Percentiles rank a stretch among this genome's conserved stretches.
phyloP scores from a whole-genome alignment of 2,113 vertebrate genomes.

The Elanoides forficatus region DNA sequence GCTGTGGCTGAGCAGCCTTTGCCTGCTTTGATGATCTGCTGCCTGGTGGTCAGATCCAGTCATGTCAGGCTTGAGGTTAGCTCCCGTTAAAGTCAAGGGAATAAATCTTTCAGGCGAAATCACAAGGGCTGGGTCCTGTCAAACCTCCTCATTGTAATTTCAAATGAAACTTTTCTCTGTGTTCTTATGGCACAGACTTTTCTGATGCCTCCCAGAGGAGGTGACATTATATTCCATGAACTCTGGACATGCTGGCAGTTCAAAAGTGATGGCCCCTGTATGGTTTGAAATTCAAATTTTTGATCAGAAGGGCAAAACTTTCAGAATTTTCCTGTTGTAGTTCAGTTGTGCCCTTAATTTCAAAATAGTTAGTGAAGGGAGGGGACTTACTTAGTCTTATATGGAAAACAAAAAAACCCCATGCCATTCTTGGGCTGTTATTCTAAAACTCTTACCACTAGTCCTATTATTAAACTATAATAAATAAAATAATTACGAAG shows the following conservation, averaged over 20 bases:
- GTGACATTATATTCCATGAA: neutral
- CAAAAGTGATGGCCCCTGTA: neutral
- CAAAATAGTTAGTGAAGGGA: neutral
- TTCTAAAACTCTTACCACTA: neutral
- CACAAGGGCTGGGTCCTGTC: neutral
- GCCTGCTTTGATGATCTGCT: neutral
- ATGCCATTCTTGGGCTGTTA: neutral
- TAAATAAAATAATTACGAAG: neutral
- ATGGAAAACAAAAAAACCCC: neutral
- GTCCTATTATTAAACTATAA: neutral
- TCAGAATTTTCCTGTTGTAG: neutral
- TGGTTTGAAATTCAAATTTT: neutral
- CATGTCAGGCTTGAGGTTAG: neutral
- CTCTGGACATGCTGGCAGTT: neutral
- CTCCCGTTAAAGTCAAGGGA: neutral
- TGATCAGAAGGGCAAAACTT: neutral
- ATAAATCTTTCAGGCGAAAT: neutral
- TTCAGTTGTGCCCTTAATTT: neutral
- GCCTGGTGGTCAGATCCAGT: neutral
- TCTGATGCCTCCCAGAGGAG: neutral
- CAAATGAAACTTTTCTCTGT: neutral
- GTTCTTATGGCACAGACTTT: neutral
- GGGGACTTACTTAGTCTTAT: neutral
- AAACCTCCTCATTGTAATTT: neutral
- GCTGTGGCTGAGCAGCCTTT: neutral